Base-by-base conservation (phyloP, 2,113 vertebrate species). In the Scalopus aquaticus region DNA sequence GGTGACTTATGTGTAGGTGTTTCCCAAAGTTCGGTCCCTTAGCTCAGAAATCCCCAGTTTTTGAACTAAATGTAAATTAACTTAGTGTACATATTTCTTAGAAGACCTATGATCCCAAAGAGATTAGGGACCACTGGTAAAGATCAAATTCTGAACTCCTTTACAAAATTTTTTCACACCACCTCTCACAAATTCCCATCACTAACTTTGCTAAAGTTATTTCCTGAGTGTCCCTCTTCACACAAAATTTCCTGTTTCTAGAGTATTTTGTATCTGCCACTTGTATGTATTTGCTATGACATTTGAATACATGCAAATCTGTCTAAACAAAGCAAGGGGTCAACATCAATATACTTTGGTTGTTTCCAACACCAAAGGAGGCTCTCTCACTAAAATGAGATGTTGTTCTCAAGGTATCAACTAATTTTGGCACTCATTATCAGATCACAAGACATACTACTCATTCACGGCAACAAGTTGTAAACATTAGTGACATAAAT, bases 401-500 rank as follows among this genome's bases (percentile, higher is more conserved):
- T 80, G 74, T 39, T 90, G 74, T 84, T 58, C 56, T 70, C 46
- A 94, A 95, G n/a, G 8, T 42, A 93, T 15, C 37, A 76, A 76
- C 67, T 56, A 91, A 46, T 62, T 72, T 73, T 77, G 80, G 9
- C 69, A 26, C 37, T 39, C 20, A n/a, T 28, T 73, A 49, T 72
- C 54, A 58, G 37, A 81, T 32, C n/a, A 81, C 32, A 79, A 90
- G 28, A 93, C 49, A 90, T 22, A 77, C 13, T 80, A 56, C 9
- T 90, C 76, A 90, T 28, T 88, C 49, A 88, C 24, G 67, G 37
- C 64, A 85, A 37, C 51, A 67, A 84, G 60, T 49, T 93, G 86
- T 87, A 85, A 94, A 86, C 37, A 62, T 56, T 74, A 54, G 62
- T 85, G 39, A 77, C 86, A 64, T 58, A 94, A 94, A 72, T 32